A percentile compares a stretch with the other conserved stretches of the same genome.
These are phyloP conservation scores for Cebidichthys violaceus DNA, from an alignment of 2,113 vertebrate species.

Conservation along the genomic window DNA sequence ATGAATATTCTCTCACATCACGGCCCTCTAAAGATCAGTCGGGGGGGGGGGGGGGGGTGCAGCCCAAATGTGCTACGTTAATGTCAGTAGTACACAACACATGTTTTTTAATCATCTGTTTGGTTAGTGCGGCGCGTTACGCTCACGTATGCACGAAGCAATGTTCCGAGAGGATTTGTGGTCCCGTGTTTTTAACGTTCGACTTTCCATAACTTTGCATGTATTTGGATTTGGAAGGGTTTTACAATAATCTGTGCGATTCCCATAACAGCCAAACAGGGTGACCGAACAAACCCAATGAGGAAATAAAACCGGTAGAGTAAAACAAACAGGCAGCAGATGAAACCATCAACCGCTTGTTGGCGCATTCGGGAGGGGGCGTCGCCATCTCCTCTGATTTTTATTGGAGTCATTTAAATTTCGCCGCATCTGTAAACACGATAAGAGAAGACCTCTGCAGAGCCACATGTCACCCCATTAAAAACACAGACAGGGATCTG, in stretches of 20 bases:
- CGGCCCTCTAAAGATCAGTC: constrained; percentile 39
- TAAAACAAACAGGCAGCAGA: constrained; percentile 33
- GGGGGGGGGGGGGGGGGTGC: constrained; percentile 4
- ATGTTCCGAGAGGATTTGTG: constrained; percentile 5
- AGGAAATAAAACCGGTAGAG: constrained; percentile 21
- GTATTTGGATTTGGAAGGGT: constrained; percentile 4
- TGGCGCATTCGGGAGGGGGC: constrained; percentile 10
- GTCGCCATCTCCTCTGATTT: constrained; percentile 28
- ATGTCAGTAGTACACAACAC: constrained; percentile 26
- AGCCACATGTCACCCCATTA: constrained; percentile 56
- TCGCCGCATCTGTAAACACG: constrained; percentile 34
- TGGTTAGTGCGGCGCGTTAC: constrained; percentile 11
- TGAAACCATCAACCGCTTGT: constrained; percentile 25
- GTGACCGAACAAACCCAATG: neutral
- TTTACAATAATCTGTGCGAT: neutral
- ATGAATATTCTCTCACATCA: constrained; percentile 52
- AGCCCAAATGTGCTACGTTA: constrained; percentile 25
- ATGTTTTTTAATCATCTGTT: constrained; percentile 56
- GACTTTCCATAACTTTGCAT: constrained; percentile 3
- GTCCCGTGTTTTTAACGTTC: neutral
- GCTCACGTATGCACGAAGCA: constrained; percentile 5
- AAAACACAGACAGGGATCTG: constrained; percentile 34
- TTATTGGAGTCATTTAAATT: constrained; percentile 55
- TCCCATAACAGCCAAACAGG: neutral
- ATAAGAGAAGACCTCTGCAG: constrained; percentile 51